Base-by-base conservation (phyloP, 2,113 vertebrate species). In the Phylloscopus whistleri region DNA sequence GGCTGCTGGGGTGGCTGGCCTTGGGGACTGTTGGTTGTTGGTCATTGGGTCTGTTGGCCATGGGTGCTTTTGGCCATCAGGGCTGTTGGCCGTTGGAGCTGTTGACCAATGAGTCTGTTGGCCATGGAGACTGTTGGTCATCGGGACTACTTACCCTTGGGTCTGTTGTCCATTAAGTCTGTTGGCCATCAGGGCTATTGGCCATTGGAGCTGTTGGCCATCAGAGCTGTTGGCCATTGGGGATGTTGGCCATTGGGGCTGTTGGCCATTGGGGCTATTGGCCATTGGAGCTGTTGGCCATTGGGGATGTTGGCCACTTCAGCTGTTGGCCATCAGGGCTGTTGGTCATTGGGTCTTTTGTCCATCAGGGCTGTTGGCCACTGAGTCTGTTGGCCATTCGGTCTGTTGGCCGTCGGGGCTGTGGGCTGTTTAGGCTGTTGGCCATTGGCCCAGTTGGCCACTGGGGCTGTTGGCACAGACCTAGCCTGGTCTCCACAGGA, bases 11-110 rank as follows among this genome's bases (percentile, higher is more conserved):
- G 3, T 3, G 35, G 18, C 27, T 53, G n/a, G 5, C 35, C 3
- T 10, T 21, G 7, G 17, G 16, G 35, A 24, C 27, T 3, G 1
- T 17, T 2, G 10, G 28, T 3, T 39, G 17, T 16, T 43, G 18
- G 14, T 5, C 23, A 8, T 4, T 5, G 0, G 3, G 9, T 1
- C 5, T 55, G 7, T 16, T 63, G 59, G 9, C 39, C 11, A 10
- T 3, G 1, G 13, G 11, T 4, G 0, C 22, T 62, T 3, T 16
- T 74, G 49, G 30, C 19, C 13, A 16, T 13, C 5, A 7, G 6
- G 7, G 0, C 16, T 69, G 0, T n/a, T 56, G 52, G 6, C 2
- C 31, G 6, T 2, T 1, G 5, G 1, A 2, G 0, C 8, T 69
- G 2, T 58, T 64, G 70, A 5, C 2, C 10, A 12, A 5, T 8